Conservation (phyloP, 2,113 vertebrate genomes). For the Regulus satrapa region DNA sequence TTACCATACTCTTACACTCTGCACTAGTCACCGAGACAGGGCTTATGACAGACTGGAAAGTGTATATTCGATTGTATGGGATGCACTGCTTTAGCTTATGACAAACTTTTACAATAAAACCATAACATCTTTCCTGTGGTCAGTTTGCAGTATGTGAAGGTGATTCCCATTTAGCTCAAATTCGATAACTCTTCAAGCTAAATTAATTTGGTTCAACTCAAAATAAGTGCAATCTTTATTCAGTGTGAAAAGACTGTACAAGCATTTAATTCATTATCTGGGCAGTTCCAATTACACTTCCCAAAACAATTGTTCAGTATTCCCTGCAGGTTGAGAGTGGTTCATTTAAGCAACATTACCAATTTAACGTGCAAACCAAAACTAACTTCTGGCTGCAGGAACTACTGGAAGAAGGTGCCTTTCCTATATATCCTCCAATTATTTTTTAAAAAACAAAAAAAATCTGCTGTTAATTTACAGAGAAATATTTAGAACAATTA, state of each 20-base stretch:
- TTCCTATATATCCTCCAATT: neutral
- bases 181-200: neutral
- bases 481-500: neutral
- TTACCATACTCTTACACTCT: neutral
- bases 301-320: neutral
- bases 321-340: neutral
- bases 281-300: neutral
- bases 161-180: neutral
- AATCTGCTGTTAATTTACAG: neutral
- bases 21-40: neutral
- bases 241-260: neutral
- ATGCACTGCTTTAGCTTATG: neutral
- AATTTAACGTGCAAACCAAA: neutral
- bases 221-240: neutral
- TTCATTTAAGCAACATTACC: neutral
- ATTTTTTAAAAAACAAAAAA: neutral
- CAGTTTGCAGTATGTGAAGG: neutral
- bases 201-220: neutral
- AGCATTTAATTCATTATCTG: neutral
- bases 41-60: neutral
- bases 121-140: neutral
- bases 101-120: neutral
- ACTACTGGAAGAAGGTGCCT: neutral
- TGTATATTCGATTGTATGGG: rapidly evolving
- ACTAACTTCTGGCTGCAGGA: neutral